Conservation (phyloP, 2,797 vertebrate species). For the Xenops minutus region DNA sequence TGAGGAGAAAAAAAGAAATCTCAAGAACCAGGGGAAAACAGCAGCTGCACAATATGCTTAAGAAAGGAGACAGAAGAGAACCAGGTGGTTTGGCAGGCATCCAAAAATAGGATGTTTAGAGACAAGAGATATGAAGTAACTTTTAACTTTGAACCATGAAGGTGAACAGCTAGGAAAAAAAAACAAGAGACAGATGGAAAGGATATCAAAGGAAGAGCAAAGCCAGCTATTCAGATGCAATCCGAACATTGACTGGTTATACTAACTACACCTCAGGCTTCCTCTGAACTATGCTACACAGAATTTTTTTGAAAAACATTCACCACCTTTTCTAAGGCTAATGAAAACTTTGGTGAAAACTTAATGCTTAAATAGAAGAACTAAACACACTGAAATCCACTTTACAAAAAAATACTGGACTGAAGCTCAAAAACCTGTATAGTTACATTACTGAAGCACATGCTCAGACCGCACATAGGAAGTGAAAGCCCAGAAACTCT, state of each 20-base stretch:
- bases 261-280: neutral
- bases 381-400: neutral
- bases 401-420: neutral
- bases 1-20: neutral
- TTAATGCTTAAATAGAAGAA: neutral
- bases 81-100: conserved; percentile 19
- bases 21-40: neutral
- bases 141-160: conserved; percentile 39
- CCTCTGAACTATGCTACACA: neutral
- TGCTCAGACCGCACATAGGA: neutral
- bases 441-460: neutral
- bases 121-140: conserved; percentile 1
- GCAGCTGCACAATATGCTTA: neutral
- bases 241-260: neutral
- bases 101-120: neutral
- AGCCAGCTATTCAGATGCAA: neutral
- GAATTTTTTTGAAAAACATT: neutral
- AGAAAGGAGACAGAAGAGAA: neutral
- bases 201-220: neutral
- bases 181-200: neutral
- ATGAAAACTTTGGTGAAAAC: neutral
- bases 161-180: neutral
- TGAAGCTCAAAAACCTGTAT: neutral
- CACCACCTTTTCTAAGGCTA: neutral
- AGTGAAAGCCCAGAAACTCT: neutral